Evolutionary conservation across 2,797 vertebrate genomes (phyloP), one percentile per base, ranked within the genome.

Genomic region (Emydoidea blandingii): DNA sequence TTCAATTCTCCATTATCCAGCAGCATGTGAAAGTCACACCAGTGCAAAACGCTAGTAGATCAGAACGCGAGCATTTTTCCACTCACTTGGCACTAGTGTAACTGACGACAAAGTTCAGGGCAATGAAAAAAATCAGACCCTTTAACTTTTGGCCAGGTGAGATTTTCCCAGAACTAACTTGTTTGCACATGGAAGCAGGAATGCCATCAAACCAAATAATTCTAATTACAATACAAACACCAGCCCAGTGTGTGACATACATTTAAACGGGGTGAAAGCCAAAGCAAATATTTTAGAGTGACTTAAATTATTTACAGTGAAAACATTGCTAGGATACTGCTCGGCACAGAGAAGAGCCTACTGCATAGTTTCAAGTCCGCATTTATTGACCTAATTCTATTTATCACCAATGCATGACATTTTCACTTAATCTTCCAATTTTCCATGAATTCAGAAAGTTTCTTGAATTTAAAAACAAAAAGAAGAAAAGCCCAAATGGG

Each of bases 321-420:
- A 88, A 56, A 84, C 88, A 50, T 84, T 95, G 52, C 56, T 92
- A 37, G 25, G 91, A n/a, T 81, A 91, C 85, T 85, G 12, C 53
- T 86, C 5, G 5, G 11, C 53, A 93, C 34, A 52, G 56, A 29
- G 88, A 72, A 49, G 12, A 88, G 72, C 44, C 18, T 85, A 15
- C 52, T 56, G 57, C 74, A 79, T 84, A 87, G 83, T 88, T 94
- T 93, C 92, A 81, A 88, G 31, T 49, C 80, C 92, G 72, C 89
- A 83, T 86, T 72, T 90, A 57, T 85, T 95, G 84, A 93, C 90
- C 62, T 91, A 93, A 68, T 96, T 96, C 79, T 92, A n/a, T 68
- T 87, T 91, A 87, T 57, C 81, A 52, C 18, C 62, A 44, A 34
- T 92, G 86, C 27, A 47, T 21, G 54, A 91, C 23, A 57, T 91